Percentiles rank a stretch among this genome's conserved stretches.
phyloP scores from a whole-genome alignment of 2,797 vertebrate genomes.

The Sebastes matsubarae region DNA sequence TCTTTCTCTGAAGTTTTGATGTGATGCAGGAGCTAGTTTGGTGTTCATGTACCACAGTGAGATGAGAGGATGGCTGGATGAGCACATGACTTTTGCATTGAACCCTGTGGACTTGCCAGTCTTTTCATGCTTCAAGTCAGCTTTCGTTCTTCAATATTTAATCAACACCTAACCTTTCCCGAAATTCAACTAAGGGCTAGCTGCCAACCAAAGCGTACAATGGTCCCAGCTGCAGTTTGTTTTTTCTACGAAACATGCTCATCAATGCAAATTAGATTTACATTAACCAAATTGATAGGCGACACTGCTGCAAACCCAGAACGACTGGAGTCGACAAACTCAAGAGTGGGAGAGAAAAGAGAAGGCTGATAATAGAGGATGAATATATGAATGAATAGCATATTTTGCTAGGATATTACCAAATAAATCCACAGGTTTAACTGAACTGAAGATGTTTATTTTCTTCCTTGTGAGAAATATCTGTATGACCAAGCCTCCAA shows the following conservation, averaged over 20 bases:
- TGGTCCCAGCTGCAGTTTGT: neutral
- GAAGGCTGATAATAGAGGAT: neutral
- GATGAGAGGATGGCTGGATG: neutral
- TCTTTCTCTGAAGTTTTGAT: neutral
- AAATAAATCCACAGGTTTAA: constrained; percentile 11
- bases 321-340: neutral
- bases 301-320: neutral
- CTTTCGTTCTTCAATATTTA: neutral
- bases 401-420: neutral
- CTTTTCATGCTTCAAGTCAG: neutral
- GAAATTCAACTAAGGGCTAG: neutral
- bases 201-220: neutral
- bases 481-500: neutral
- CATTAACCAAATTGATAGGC: neutral
- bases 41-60: neutral
- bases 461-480: neutral
- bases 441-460: neutral
- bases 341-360: neutral
- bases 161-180: neutral
- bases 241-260: neutral
- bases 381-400: neutral
- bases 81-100: neutral
- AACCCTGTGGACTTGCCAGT: neutral
- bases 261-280: neutral
- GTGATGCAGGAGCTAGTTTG: neutral